phyloP scores from a whole-genome alignment of 1,140 invertebrate genomes.

The Drosophila nigromelanica region DNA sequence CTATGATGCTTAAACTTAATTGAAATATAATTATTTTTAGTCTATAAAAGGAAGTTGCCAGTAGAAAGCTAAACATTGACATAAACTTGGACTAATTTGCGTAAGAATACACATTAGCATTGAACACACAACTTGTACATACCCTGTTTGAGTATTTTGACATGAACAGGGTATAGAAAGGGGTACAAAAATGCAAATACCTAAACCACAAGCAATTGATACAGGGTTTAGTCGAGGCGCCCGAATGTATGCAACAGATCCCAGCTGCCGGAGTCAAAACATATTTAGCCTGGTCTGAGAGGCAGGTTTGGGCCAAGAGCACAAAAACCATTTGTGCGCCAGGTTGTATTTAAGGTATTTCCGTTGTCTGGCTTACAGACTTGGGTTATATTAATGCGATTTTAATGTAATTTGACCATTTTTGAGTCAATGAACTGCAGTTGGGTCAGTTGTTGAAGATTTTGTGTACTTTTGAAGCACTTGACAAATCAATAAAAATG shows the following conservation, averaged over 20 bases:
- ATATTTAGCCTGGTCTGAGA: slow-evolving; percentile 14
- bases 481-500: slow-evolving; percentile 74
- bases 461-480: slow-evolving; percentile 14
- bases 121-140: neutral
- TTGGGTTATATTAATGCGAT: slow-evolving; percentile 23
- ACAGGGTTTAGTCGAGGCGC: neutral
- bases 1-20: no score
- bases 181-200: neutral
- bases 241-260: slow-evolving; percentile 19
- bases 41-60: no score
- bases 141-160: neutral
- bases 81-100: no score
- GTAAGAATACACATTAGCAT: no score
- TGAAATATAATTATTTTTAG: no score
- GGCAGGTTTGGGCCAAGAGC: neutral
- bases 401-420: slow-evolving; percentile 21
- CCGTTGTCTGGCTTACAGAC: slow-evolving; percentile 13
- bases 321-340: slow-evolving; percentile 1
- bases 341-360: slow-evolving; percentile 10
- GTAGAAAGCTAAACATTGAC: no score
- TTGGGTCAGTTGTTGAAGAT: neutral
- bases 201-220: slow-evolving; percentile 20
- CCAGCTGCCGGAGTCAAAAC: slow-evolving; percentile 11
- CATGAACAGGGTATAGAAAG: neutral
- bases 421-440: slow-evolving; percentile 21